These are phyloP conservation scores for Chionomys nivalis DNA, from an alignment of 2,113 vertebrate species.

Conservation along the genomic window DNA sequence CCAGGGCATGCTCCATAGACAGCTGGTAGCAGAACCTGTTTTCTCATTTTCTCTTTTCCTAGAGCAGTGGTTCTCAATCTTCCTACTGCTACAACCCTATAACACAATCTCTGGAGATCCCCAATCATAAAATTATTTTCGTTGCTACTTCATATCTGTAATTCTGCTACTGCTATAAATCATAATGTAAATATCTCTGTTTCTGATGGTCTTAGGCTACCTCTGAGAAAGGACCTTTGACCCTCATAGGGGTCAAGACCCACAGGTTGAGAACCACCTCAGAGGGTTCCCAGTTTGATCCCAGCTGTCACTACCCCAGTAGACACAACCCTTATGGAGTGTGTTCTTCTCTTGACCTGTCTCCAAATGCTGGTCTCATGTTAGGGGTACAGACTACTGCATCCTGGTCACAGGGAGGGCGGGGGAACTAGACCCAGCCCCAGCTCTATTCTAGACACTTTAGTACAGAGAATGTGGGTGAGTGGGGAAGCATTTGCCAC, in stretches of 20 bases:
- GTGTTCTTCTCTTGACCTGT: too few relatives aligned
- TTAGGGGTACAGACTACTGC: not conserved
- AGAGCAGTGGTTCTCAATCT: not conserved
- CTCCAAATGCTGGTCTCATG: accelerated
- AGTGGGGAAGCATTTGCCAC: not conserved
- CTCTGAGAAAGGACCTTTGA: not conserved
- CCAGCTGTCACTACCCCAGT: too few relatives aligned
- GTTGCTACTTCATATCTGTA: not conserved
- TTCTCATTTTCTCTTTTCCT: not conserved
- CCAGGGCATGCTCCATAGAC: not conserved
- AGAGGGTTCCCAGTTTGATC: too few relatives aligned
- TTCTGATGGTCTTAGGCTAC: not conserved
- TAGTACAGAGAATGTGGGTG: not conserved
- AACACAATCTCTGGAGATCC: not conserved
- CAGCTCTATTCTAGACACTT: not conserved
- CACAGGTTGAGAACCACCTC: not conserved
- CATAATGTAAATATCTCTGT: not conserved
- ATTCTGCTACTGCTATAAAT: not conserved
- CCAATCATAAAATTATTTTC: not conserved
- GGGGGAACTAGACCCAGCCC: not conserved
- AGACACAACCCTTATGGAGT: too few relatives aligned
- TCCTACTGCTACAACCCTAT: not conserved
- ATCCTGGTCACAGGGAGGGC: not conserved
- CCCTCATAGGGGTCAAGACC: not conserved
- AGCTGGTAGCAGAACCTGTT: not conserved